These are phyloP conservation scores for Xyliphius kryptos DNA, from an alignment of 2,113 vertebrate species.

Conservation along the genomic window DNA sequence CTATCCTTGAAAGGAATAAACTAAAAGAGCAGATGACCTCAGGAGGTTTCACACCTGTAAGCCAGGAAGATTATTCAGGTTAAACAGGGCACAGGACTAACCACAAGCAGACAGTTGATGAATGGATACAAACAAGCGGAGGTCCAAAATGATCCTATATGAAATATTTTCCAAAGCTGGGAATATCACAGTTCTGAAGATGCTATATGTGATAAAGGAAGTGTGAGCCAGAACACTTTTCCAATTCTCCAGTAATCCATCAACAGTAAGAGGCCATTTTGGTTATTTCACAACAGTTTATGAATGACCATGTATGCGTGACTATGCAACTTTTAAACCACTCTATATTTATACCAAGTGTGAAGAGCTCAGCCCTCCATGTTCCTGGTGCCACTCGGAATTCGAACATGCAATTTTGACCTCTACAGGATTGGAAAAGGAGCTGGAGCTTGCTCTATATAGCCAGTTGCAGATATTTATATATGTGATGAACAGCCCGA, in stretches of 20 bases:
- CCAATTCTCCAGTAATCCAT: constrained; percentile 3
- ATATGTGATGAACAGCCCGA: constrained; percentile 14
- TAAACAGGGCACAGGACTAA: too few species aligned
- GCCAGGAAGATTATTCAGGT: too few species aligned
- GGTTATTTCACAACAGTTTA: background rate
- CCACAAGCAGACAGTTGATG: too few species aligned
- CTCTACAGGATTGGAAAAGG: constrained; percentile 6
- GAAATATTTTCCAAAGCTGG: too few species aligned
- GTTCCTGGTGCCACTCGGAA: constrained; percentile 9
- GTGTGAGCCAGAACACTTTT: too few species aligned
- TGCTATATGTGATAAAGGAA: too few species aligned
- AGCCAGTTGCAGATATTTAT: constrained; percentile 31
- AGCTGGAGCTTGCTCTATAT: constrained; percentile 9
- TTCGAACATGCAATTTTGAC: constrained; percentile 24
- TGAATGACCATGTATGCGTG: constrained; percentile 1
- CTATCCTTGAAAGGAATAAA: too few species aligned
- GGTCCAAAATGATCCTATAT: too few species aligned
- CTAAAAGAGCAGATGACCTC: too few species aligned
- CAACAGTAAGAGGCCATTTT: background rate
- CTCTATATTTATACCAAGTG: constrained; percentile 22
- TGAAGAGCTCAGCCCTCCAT: constrained; percentile 1
- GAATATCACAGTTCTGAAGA: too few species aligned
- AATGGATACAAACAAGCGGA: too few species aligned
- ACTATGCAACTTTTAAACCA: constrained; percentile 12
- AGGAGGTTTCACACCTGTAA: too few species aligned